Evolutionary conservation across 2,113 vertebrate species (phyloP).

Genomic region (Merops nubicus): DNA sequence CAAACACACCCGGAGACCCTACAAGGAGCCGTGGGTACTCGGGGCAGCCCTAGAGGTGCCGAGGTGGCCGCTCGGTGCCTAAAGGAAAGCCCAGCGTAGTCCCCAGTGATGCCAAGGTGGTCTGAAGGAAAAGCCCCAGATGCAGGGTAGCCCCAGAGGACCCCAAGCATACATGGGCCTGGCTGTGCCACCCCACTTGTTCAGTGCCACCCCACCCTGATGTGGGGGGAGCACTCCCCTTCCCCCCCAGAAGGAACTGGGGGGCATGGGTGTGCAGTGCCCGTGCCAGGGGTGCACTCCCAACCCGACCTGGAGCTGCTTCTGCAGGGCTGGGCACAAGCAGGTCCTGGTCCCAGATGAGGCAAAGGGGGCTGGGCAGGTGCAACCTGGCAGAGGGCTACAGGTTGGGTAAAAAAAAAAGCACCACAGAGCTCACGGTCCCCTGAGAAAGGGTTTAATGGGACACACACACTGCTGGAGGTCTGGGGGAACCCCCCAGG

Average conservation of each 20-base stretch:
- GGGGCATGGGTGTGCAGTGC: too few relatives aligned
- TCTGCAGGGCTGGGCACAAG: neutral
- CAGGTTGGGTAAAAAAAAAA: neutral
- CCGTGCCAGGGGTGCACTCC: neutral
- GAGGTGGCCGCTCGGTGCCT: neutral
- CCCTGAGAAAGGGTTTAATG: conserved; percentile 64
- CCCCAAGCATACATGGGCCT: fast-evolving
- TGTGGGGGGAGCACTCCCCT: fast-evolving
- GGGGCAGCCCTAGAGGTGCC: neutral
- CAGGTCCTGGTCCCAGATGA: neutral
- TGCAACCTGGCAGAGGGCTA: neutral
- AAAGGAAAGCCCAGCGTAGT: neutral
- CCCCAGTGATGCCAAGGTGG: neutral
- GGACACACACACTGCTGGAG: neutral
- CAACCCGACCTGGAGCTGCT: neutral
- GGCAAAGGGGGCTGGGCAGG: too few relatives aligned
- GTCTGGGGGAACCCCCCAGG: neutral
- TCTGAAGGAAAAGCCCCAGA: neutral
- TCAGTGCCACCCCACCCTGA: neutral
- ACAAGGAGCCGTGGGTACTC: neutral
- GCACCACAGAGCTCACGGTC: neutral
- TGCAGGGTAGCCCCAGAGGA: neutral
- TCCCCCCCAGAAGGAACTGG: too few relatives aligned
- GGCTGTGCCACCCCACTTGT: neutral
- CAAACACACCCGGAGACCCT: neutral